Evolutionary conservation across 2,797 vertebrate genomes (phyloP), one percentile per base, ranked within the genome.

Genomic region (Anguilla pacifica): DNA sequence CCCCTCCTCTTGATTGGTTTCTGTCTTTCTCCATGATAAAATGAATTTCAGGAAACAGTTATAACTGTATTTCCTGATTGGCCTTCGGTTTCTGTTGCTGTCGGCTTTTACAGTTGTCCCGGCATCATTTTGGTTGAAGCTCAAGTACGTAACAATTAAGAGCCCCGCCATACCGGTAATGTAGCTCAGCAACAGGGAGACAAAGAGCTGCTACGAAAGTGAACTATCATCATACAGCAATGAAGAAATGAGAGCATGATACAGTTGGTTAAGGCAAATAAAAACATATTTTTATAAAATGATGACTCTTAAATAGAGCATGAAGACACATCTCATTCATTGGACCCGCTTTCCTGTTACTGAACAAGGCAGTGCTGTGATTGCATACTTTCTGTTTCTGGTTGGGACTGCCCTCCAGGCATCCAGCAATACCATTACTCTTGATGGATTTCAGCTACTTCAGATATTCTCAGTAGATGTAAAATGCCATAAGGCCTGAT

Each of bases 391-490:
- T 93, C 91, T 90, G 86, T 93, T 94, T 94, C 94, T 95, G 94
- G 90, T 94, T 94, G 93, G 92, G 94, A 92, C 86, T 96, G 87
- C 92, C 95, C 94, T 95, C 92, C 92, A 96, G 96, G 94, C 93
- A 94, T 94, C 95, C 95, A 92, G 92, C 95, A 96, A 94, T 95
- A 94, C 92, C 92, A 94, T 96, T 97, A 94, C 93, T 96, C 95
- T 95, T 96, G 95, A 97, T 96, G 92, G 96, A 96, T 97, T 96
- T 94, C 90, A 92, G 92, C 95, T 96, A 93, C 91, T 93, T 96
- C 93, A 92, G 94, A 96, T 94, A 96, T 94, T 96, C 96, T 95
- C 92, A 93, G 93, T 93, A 94, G 93, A 95, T 94, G 89, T 92
- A 94, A 95, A 94, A 87, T 89, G 93, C 94, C 95, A 92, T 91